Evolutionary conservation across 2,797 vertebrate genomes (phyloP).

Genomic region (Enoplosus armatus): DNA sequence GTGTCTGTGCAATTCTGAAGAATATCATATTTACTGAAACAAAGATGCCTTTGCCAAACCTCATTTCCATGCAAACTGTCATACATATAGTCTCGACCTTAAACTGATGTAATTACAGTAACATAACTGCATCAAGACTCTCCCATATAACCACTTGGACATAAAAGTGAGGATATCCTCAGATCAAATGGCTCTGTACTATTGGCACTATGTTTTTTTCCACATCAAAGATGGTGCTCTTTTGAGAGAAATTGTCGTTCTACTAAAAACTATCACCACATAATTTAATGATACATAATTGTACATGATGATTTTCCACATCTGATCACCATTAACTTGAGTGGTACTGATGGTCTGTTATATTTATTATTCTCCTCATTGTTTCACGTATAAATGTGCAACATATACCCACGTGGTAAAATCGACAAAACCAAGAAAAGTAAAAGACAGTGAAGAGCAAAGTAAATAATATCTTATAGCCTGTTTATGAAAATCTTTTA

Average conservation of each 20-base stretch:
- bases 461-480: background rate
- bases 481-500: background rate
- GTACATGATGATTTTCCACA: background rate
- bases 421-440: background rate
- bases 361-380: background rate
- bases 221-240: background rate
- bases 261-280: background rate
- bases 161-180: background rate
- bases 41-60: background rate
- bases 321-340: constrained; percentile 1
- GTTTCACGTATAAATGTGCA: background rate
- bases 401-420: background rate
- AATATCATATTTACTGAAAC: background rate
- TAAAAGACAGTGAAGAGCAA: background rate
- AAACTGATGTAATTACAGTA: background rate
- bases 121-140: background rate
- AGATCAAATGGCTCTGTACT: background rate
- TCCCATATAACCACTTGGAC: background rate
- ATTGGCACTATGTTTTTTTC: background rate
- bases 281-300: background rate
- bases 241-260: background rate
- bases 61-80: background rate
- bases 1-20: background rate
- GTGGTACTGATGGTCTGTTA: background rate
- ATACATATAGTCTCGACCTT: too few relatives aligned